Conservation (phyloP, 2,888 invertebrate genomes). For the Drosophila subquinaria region DNA sequence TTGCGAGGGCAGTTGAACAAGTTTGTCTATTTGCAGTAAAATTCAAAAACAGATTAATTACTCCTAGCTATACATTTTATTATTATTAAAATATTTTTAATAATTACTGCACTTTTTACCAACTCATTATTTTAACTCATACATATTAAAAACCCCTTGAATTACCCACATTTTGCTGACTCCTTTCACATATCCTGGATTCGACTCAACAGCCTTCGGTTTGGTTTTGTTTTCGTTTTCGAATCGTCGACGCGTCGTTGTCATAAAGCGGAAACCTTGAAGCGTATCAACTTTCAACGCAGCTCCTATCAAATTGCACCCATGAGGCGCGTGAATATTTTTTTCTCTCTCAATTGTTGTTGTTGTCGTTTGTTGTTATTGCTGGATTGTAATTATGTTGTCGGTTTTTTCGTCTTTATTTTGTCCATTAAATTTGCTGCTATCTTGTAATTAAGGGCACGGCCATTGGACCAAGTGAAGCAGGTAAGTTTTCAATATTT, state of each 20-base stretch:
- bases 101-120: too few species aligned
- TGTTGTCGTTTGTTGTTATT: constrained; percentile 42
- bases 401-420: constrained; percentile 37
- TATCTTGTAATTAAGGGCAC: constrained; percentile 44
- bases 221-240: constrained; percentile 25
- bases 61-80: not conserved
- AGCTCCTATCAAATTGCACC: constrained; percentile 68
- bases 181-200: constrained; percentile 28
- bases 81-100: not conserved
- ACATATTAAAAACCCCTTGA: not conserved
- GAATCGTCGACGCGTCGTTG: constrained; percentile 47
- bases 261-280: constrained; percentile 78
- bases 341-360: constrained; percentile 30
- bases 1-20: constrained; percentile 14
- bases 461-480: constrained; percentile 14
- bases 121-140: too few species aligned
- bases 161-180: not conserved
- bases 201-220: constrained; percentile 8
- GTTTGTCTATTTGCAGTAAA: not conserved
- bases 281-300: constrained; percentile 72
- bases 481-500: constrained; percentile 35
- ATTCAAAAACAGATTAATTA: too few species aligned
- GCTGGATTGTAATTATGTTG: constrained; percentile 68
- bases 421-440: constrained; percentile 27
- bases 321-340: constrained; percentile 65